A percentile compares a stretch with the other conserved stretches of the same genome.
Evolutionary conservation across 2,113 vertebrate genomes (phyloP).

Genomic region (Nipponia nippon): DNA sequence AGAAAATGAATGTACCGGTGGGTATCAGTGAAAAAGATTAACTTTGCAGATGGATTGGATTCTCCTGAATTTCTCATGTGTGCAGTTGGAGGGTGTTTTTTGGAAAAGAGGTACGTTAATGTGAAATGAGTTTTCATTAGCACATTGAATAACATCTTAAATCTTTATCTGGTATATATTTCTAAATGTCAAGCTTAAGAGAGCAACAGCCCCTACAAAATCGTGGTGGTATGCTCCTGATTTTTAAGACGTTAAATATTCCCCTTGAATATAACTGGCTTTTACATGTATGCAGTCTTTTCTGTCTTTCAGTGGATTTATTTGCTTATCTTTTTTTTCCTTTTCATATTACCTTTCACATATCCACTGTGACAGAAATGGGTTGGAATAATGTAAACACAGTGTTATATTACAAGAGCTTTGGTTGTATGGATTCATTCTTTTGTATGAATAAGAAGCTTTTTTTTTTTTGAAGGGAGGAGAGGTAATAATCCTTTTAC

Average conservation of each 20-base stretch:
- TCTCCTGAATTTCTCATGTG: background rate
- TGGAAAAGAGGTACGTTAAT: background rate
- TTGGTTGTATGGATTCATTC: conserved; percentile 48
- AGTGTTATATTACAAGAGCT: conserved; percentile 56
- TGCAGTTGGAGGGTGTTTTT: background rate
- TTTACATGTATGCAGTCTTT: background rate
- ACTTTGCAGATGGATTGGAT: background rate
- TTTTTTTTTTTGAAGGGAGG: background rate
- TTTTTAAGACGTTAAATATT: background rate
- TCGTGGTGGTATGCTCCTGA: background rate
- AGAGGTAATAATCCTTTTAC: conserved; percentile 27
- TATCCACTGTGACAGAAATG: conserved; percentile 19
- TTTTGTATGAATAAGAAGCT: conserved; percentile 45
- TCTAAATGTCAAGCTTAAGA: background rate
- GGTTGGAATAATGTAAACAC: conserved; percentile 63
- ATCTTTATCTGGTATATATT: background rate
- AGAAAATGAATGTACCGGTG: background rate
- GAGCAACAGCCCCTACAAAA: background rate
- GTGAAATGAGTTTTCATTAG: background rate
- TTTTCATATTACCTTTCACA: conserved; percentile 35
- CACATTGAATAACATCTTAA: background rate
- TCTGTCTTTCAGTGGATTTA: background rate
- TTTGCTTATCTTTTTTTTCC: conserved; percentile 48
- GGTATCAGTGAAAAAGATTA: background rate
- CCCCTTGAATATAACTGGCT: background rate